Evolutionary conservation across 2,113 vertebrate genomes (phyloP), one percentile per base, ranked within the genome.

Genomic region (Heliornis fulica): DNA sequence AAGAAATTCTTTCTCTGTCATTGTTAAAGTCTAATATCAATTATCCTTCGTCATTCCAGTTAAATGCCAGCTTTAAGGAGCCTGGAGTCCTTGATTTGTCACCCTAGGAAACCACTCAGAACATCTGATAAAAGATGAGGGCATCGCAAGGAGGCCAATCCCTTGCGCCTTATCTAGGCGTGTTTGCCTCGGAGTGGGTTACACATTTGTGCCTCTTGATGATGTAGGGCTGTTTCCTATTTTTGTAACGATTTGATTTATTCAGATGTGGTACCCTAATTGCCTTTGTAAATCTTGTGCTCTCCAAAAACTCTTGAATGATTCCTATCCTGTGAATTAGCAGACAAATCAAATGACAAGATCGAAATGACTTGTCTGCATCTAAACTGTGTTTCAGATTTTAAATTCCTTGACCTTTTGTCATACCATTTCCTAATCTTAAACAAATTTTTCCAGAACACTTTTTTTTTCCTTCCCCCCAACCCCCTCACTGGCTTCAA

Each of bases 391-490:
- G 43, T 82, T 96, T 94, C 80, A 79, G 57, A 71, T 93, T 93
- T 89, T 77, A 86, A 90, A 90, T 94, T 92, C 75, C 36, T 89
- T 90, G 86, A 94, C 91, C 95, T 95, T 92, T 81, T 89, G 76
- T 89, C 51, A 32, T 93, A 38, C 51, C 22, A 20, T 60, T 96
- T 87, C 84, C 66, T 89, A 85, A 64, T 89, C 78, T 90, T 87
- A 70, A 84, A 76, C 70, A 87, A 69, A 12, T 69, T 95, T 93
- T 84, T 94, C 66, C 70, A 75, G 50, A 77, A 50, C 5, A 0
- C n/a, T 34, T 79, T 85, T 77, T 74, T 32, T 21, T 32, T 50
- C 48, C 46, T 21, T 46, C 46, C 46, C 46, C 46, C 46, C 46
- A 46, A 10, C 46, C 46, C 21, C 57, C 57, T 63, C 54, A n/a